These are phyloP conservation scores for Pampusana beccarii DNA, from an alignment of 2,113 vertebrate genomes.

Conservation along the genomic window DNA sequence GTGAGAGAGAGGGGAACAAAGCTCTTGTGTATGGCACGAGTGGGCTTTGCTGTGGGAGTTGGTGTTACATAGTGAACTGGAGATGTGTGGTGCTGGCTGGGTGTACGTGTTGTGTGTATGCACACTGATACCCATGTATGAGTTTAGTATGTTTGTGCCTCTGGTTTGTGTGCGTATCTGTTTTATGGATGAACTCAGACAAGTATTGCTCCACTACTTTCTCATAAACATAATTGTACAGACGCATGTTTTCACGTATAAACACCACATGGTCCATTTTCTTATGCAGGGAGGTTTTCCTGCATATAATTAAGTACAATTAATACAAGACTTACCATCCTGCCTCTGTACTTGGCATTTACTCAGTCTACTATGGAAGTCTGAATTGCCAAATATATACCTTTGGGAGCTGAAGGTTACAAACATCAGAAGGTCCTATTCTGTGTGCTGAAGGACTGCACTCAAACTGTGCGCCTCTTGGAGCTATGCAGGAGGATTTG, in stretches of 20 bases:
- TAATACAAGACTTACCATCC: not conserved
- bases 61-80: not conserved
- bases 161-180: not conserved
- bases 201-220: not conserved
- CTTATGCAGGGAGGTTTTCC: not conserved
- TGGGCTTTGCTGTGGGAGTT: not conserved
- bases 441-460: not conserved
- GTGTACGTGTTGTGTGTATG: not conserved
- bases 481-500: not conserved
- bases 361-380: not conserved
- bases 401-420: not conserved
- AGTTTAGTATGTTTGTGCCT: slow-evolving; percentile 9
- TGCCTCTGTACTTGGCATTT: not conserved
- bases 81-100: not conserved
- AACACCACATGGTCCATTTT: not conserved
- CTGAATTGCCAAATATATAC: not conserved
- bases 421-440: not conserved
- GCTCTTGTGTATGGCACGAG: not conserved
- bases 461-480: not conserved
- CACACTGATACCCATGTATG: not conserved
- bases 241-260: not conserved
- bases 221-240: not conserved
- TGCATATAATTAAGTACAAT: not conserved
- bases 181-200: not conserved
- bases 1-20: not conserved